Base-by-base conservation (phyloP, 2,888 invertebrate genomes). In the Lissocephala sabroskyi region DNA sequence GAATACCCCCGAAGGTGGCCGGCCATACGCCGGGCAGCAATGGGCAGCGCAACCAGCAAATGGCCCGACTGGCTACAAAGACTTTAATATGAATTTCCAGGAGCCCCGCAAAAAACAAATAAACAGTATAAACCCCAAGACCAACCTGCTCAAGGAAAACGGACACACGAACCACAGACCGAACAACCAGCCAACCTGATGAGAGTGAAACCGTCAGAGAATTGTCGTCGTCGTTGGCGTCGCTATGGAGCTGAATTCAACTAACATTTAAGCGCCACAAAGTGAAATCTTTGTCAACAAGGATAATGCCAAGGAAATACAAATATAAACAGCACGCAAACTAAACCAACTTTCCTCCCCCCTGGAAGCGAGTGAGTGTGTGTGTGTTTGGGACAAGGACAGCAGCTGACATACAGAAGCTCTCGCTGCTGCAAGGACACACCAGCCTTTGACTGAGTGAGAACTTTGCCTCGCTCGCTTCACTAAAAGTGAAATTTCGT, bases 181-280 rank as follows among this genome's bases (percentile, higher is more conserved):
- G n/a, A n/a, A n/a, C n/a, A n/a, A n/a, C 13, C 14, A 1, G 11
- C n/a, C 33, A 18, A 10, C 2, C 16, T 18, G 11, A 10, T 17
- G 30, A 4, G 28, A 10, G 29, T 45, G 17, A 19, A 14, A 17
- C 4, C 17, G 26, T 6, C 14, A 13, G 33, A 29, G 32, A 49
- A 3, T 13, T 14, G 39, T 26, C 2, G 11, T 14, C 6, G 41
- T 17, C 19, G 23, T 7, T 44, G 32, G 33, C 53, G 42, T 52
- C 52, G 57, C 60, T 66, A 70, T 57, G 52, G 41, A 62, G 66
- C 66, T 53, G 59, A 58, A 76, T 73, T 62, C 77, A 70, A 63
- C 79, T 61, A 74, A 74, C 76, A 77, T 76, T 78, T 79, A 74
- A 79, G 77, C 74, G 79, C 79, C 79, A 79, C 79, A 76, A 78